Conservation (phyloP, 2,113 vertebrate species). For the Cervus canadensis region DNA sequence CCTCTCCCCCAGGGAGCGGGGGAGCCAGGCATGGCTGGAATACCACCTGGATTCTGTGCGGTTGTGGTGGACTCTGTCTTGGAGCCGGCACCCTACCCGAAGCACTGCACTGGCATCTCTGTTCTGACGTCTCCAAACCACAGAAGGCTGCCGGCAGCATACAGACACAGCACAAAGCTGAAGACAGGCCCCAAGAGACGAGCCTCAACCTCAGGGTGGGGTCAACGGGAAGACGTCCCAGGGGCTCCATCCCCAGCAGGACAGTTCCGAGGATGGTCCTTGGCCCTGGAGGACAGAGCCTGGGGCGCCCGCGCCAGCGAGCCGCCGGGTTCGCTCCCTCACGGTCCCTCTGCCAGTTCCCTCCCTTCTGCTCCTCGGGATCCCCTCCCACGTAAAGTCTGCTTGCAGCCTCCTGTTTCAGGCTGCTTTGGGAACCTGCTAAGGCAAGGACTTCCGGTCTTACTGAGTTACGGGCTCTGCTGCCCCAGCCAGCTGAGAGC, state of each 20-base stretch:
- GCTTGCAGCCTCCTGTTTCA: background rate
- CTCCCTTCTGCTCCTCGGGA: background rate
- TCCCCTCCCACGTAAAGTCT: background rate
- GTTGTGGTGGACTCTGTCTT: background rate
- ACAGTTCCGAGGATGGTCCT: too few species aligned
- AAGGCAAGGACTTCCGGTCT: background rate
- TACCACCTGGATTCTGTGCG: background rate
- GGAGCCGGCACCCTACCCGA: rapidly evolving
- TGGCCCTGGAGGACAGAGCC: background rate
- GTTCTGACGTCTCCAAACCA: background rate
- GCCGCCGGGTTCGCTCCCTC: background rate
- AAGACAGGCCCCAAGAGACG: background rate
- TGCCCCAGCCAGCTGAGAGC: background rate
- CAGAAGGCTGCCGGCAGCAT: background rate
- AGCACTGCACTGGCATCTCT: too few species aligned
- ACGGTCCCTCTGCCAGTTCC: background rate
- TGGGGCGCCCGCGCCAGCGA: background rate
- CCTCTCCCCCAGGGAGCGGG: background rate
- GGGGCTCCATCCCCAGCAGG: background rate
- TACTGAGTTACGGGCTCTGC: background rate
- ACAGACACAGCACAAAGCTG: background rate
- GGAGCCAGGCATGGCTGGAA: background rate
- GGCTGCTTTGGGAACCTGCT: background rate
- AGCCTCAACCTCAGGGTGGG: background rate
- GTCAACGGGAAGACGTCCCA: background rate